Evolutionary conservation across 2,113 vertebrate species (phyloP).

Genomic region (Mellivora capensis): DNA sequence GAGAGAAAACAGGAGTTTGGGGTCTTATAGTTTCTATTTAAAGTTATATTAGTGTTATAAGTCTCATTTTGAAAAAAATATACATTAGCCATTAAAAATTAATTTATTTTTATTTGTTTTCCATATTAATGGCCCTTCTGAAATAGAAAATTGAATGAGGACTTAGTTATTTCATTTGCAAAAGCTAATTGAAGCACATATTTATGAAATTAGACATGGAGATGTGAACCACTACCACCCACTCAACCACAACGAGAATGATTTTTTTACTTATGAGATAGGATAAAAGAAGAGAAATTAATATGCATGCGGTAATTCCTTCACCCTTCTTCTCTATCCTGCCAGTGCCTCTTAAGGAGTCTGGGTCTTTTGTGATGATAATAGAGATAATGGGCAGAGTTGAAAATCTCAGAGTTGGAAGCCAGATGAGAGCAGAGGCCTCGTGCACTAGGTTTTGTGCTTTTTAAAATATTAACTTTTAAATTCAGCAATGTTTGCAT

Average conservation of each 20-base stretch:
- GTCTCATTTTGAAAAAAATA: conserved; percentile 58
- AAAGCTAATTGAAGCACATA: conserved; percentile 59
- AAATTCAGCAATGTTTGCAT: not conserved
- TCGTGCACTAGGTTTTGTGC: not conserved
- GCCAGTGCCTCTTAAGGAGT: not conserved
- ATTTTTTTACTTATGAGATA: conserved; percentile 22
- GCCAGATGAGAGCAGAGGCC: too few species aligned
- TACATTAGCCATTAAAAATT: conserved; percentile 64
- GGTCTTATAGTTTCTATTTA: conserved; percentile 29
- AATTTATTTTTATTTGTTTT: conserved; percentile 71
- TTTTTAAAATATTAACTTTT: not conserved
- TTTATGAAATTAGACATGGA: conserved; percentile 64
- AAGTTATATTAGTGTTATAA: not conserved
- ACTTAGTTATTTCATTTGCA: conserved; percentile 53
- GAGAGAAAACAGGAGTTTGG: not conserved
- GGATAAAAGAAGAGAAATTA: conserved; percentile 52
- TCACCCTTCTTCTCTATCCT: not conserved
- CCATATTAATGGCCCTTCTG: conserved; percentile 57
- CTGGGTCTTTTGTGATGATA: not conserved
- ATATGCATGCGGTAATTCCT: not conserved
- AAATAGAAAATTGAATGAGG: conserved; percentile 65
- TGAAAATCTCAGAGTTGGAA: not conserved
- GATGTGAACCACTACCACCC: conserved; percentile 1
- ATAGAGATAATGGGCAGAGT: not conserved
- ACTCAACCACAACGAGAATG: conserved; percentile 15